Conservation (phyloP, 2,888 invertebrate genomes). For the Meiosimyza platycephala region DNA sequence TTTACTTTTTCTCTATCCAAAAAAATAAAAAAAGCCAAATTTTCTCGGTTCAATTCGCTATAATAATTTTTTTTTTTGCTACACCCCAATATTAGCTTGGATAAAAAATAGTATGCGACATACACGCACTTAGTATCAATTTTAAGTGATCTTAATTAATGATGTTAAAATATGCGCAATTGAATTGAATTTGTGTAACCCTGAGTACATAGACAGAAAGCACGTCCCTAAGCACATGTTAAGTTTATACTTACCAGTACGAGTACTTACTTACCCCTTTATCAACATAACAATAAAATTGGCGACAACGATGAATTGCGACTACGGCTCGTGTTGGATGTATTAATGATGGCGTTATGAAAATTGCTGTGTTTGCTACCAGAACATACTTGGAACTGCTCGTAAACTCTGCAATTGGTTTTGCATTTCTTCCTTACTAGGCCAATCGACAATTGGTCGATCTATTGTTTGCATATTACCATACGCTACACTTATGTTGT, state of each 20-base stretch:
- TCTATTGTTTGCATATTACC: constrained; percentile 67
- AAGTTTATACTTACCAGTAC: background rate
- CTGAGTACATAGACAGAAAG: background rate
- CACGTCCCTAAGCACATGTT: background rate
- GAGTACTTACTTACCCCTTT: constrained; percentile 21
- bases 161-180: constrained; percentile 26
- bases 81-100: no score
- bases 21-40: no score
- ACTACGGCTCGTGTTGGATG: constrained; percentile 10
- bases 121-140: constrained; percentile 31
- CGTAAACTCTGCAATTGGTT: background rate
- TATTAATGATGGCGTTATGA: background rate
- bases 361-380: background rate
- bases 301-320: constrained; percentile 10
- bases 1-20: no score
- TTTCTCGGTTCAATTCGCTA: no score
- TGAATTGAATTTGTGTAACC: constrained; percentile 11
- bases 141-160: constrained; percentile 31
- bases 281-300: constrained; percentile 15
- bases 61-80: no score
- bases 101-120: background rate
- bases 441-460: no score
- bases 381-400: background rate
- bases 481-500: constrained; percentile 79
- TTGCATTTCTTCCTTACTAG: no score